These are phyloP conservation scores for Etheostoma perlongum DNA, from an alignment of 2,797 vertebrate genomes.

Conservation along the genomic window DNA sequence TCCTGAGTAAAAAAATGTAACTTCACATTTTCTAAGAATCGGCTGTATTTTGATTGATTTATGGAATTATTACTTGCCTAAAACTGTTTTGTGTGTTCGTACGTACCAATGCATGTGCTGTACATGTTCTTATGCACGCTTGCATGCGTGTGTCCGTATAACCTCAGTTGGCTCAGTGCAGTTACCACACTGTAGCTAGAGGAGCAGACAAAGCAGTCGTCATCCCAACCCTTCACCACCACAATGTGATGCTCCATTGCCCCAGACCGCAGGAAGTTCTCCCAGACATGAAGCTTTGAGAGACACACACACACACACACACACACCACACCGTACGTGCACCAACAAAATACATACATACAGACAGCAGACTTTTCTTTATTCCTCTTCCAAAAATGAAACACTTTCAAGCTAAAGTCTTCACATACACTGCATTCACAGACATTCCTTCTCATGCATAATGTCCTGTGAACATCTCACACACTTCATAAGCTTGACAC, in stretches of 20 bases:
- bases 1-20: neutral
- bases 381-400: constrained; percentile 70
- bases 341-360: constrained; percentile 31
- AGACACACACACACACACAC: constrained; percentile 33
- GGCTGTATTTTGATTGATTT: constrained; percentile 15
- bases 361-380: constrained; percentile 67
- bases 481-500: constrained; percentile 73
- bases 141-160: constrained; percentile 36
- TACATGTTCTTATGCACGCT: constrained; percentile 17
- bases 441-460: constrained; percentile 59
- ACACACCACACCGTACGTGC: neutral
- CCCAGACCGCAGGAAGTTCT: constrained; percentile 71
- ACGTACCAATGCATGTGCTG: constrained; percentile 4
- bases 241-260: constrained; percentile 81
- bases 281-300: constrained; percentile 58
- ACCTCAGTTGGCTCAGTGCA: constrained; percentile 35
- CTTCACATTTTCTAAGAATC: neutral
- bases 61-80: neutral
- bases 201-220: constrained; percentile 67
- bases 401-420: constrained; percentile 50
- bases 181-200: constrained; percentile 50
- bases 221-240: constrained; percentile 65
- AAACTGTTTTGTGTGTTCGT: neutral
- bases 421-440: constrained; percentile 16
- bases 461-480: constrained; percentile 61